Evolutionary conservation across 1,140 invertebrate genomes (phyloP), one percentile per base, ranked within the genome.

Genomic region (Oedothorax gibbosus): DNA sequence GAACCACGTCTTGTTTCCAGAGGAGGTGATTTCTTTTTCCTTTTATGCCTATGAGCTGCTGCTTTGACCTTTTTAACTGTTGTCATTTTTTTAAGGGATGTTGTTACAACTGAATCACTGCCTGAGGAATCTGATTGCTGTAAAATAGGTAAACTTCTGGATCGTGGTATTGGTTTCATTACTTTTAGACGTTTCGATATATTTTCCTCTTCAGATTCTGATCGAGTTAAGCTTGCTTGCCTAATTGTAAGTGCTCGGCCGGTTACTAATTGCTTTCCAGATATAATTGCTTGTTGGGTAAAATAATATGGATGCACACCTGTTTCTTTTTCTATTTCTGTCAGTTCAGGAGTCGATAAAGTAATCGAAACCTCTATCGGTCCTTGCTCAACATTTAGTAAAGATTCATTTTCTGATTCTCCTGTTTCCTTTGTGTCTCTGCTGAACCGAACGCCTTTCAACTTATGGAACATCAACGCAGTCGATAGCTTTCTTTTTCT

Each of bases 291-390:
- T 18, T 78, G 73, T 62, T 85, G 83, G 0, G 81, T 84, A 68
- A 64, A 84, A 21, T 84, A 84, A 54, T 85, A 85, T 7, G 83
- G 83, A 78, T 85, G 83, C 18, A 54, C 54, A n/a, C 83, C 83
- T n/a, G 56, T 71, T 64, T 69, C 73, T 62, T 78, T 77, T 60
- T 85, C 83, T 20, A 56, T 35, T 69, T 85, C 83, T 18, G 83
- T 85, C 15, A 85, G 57, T 53, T 85, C 83, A 14, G 83, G 83
- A n/a, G 64, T 85, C 8, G 83, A 85, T 20, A 85, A 78, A 9
- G 83, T 85, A 35, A 85, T 78, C 21, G 62, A 64, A 20, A 85
- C 83, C 53, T 85, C 83, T n/a, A 72, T 5, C 15, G 81, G 64
- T 18, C 56, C 53, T 9, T 73, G 20, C 56, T 84, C 60, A 18